Percentiles rank a stretch among this genome's conserved stretches.
Conservation (phyloP, 2,113 vertebrate species). For the Thomomys bottae region DNA sequence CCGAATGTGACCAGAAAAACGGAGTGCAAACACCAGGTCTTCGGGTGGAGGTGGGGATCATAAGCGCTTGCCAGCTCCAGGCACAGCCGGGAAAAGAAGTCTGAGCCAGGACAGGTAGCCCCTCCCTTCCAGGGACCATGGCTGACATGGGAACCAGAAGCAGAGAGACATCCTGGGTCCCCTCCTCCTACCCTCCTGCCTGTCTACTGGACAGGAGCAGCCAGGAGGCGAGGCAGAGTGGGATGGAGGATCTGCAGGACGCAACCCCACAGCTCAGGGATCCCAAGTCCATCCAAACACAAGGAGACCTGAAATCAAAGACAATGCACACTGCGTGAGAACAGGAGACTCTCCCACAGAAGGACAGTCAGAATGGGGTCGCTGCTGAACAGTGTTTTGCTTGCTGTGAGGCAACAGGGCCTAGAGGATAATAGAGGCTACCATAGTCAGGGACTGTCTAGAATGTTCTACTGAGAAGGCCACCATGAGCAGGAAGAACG, state of each 20-base stretch:
- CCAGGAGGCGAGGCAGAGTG: neutral
- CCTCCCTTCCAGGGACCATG: too few species aligned
- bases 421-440: neutral
- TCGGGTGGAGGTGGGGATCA: neutral
- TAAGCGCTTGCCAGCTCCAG: neutral
- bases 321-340: neutral
- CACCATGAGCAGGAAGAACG: neutral
- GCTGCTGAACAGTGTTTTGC: accelerated
- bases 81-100: neutral
- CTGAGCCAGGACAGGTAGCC: too few species aligned
- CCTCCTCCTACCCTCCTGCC: accelerated
- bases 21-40: neutral
- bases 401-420: neutral
- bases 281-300: too few species aligned
- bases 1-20: neutral
- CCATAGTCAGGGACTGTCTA: neutral
- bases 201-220: accelerated
- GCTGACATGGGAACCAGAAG: too few species aligned
- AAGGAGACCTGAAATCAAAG: accelerated
- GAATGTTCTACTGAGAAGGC: neutral
- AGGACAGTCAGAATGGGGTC: accelerated
- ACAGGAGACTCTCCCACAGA: too few species aligned
- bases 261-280: neutral
- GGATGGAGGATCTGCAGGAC: accelerated
- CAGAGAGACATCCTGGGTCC: neutral